Percentiles rank a stretch among this genome's conserved stretches.
Conservation (phyloP, 2,113 vertebrate genomes). For the Lasiurus cinereus region DNA sequence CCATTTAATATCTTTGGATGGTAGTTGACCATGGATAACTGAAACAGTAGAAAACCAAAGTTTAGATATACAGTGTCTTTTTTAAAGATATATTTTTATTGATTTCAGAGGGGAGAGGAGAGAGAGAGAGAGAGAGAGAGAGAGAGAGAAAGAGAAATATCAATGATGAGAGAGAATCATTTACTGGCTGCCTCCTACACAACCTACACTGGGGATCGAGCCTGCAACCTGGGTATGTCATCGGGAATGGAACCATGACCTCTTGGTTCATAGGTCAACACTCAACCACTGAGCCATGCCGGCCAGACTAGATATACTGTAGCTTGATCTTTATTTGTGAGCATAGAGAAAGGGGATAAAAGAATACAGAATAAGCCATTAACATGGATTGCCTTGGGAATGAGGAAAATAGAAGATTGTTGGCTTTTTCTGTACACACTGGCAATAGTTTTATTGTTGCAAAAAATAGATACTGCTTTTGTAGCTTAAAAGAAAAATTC, state of each 20-base stretch:
- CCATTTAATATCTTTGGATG: background rate
- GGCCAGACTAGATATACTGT: too few relatives aligned
- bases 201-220: too few relatives aligned
- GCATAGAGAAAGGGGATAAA: background rate
- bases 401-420: background rate
- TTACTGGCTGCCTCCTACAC: too few relatives aligned
- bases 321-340: background rate
- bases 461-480: constrained; percentile 64
- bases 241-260: too few relatives aligned
- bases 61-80: background rate
- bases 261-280: too few relatives aligned
- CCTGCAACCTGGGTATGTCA: too few relatives aligned
- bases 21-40: background rate
- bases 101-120: too few relatives aligned
- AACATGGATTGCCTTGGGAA: constrained; percentile 51
- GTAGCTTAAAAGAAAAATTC: constrained; percentile 66
- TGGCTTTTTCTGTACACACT: constrained; percentile 32
- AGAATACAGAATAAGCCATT: background rate
- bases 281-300: too few relatives aligned
- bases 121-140: too few relatives aligned
- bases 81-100: too few relatives aligned
- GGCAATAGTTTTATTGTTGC: constrained; percentile 43
- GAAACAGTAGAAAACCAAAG: background rate
- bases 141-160: too few relatives aligned
- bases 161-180: too few relatives aligned